Evolutionary conservation across 1,140 invertebrate species (phyloP).

Genomic region (Physella acuta): DNA sequence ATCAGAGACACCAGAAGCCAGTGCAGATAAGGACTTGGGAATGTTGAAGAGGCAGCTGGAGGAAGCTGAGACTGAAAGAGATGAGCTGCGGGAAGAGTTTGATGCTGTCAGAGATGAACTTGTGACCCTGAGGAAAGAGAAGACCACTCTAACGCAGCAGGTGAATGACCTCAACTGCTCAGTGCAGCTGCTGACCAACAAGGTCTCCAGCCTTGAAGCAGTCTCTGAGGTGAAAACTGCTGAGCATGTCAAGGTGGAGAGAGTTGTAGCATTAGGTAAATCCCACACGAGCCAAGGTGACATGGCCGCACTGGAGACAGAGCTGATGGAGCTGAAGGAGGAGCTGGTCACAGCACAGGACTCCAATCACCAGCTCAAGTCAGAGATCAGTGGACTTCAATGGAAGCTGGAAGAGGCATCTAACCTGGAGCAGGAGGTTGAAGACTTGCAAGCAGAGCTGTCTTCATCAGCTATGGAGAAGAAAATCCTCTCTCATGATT

Average conservation of each 20-base stretch:
- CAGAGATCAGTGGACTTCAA: conserved; percentile 42
- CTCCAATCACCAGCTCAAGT: conserved; percentile 32
- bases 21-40: background rate
- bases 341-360: conserved; percentile 36
- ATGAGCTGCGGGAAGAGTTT: conserved; percentile 45
- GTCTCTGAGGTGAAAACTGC: background rate
- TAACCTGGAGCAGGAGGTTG: conserved; percentile 46
- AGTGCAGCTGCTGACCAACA: conserved; percentile 24
- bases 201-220: conserved; percentile 18
- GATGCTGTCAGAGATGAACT: conserved; percentile 47
- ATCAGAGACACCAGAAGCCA: background rate
- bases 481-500: conserved; percentile 25
- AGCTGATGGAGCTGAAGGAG: conserved; percentile 42
- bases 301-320: conserved; percentile 37
- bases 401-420: conserved; percentile 50
- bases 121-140: conserved; percentile 29
- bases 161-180: conserved; percentile 25
- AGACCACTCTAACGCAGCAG: conserved; percentile 25
- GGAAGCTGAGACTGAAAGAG: conserved; percentile 33
- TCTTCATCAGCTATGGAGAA: conserved; percentile 23
- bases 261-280: background rate
- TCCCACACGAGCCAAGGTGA: conserved; percentile 29
- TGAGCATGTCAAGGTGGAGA: background rate
- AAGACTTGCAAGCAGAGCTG: conserved; percentile 32
- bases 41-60: background rate